phyloP scores from a whole-genome alignment of 2,113 vertebrate genomes.

The Pseudorectes ferrugineus region DNA sequence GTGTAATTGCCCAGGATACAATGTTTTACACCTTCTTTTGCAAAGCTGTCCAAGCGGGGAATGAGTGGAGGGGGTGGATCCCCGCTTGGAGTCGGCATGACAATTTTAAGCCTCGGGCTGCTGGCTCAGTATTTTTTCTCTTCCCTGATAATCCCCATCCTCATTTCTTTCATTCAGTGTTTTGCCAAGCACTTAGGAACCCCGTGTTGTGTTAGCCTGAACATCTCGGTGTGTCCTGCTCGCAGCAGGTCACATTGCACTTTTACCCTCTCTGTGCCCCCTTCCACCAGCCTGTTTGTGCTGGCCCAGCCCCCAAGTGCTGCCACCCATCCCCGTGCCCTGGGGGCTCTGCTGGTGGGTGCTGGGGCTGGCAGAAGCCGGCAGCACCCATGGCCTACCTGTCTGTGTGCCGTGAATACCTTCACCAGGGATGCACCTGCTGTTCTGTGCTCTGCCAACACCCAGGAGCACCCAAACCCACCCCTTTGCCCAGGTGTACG shows the following conservation, averaged over 20 bases:
- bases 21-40: neutral
- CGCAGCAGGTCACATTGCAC: neutral
- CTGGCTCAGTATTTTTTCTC: conserved; percentile 8
- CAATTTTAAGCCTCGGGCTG: neutral
- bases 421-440: neutral
- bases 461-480: neutral
- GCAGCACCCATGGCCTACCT: neutral
- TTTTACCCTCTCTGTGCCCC: neutral
- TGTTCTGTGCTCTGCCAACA: neutral
- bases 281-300: neutral
- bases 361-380: neutral
- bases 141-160: neutral
- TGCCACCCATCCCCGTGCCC: neutral
- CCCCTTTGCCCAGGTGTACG: neutral
- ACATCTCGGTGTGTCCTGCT: neutral
- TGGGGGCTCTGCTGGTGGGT: accelerated
- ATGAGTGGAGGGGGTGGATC: neutral
- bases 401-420: accelerated
- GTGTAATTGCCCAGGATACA: neutral
- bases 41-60: accelerated
- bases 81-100: neutral
- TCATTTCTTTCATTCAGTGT: neutral
- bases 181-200: neutral
- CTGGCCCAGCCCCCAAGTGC: accelerated
- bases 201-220: neutral